phyloP scores from a whole-genome alignment of 2,888 invertebrate species.

The Agriopis aurantiaria region DNA sequence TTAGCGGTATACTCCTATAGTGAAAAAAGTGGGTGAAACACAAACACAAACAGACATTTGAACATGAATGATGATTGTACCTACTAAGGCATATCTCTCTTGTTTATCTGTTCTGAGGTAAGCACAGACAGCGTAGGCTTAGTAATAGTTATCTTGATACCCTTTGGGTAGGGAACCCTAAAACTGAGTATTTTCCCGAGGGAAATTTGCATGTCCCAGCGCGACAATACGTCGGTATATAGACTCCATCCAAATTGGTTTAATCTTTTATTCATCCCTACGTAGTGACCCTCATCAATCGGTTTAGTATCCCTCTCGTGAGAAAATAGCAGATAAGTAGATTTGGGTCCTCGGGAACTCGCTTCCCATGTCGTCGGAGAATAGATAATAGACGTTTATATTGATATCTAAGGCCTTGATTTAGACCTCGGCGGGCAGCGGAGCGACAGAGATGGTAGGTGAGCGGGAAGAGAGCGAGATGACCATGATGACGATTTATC shows the following conservation, averaged over 20 bases:
- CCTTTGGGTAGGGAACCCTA: too few relatives aligned
- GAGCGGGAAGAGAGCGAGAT: too few relatives aligned
- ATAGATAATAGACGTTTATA: background rate
- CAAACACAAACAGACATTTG: too few relatives aligned
- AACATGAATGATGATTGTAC: too few relatives aligned
- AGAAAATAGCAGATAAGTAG: constrained; percentile 14
- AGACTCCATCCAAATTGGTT: constrained; percentile 12
- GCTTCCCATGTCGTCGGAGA: background rate
- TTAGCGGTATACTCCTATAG: too few relatives aligned
- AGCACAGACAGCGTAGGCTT: too few relatives aligned
- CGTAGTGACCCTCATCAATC: constrained; percentile 20
- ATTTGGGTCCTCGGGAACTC: background rate
- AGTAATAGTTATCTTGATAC: too few relatives aligned
- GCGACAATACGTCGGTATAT: constrained; percentile 9
- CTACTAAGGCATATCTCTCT: too few relatives aligned
- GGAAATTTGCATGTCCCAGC: constrained; percentile 7
- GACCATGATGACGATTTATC: too few relatives aligned
- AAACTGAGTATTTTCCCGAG: constrained; percentile 2
- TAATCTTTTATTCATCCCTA: constrained; percentile 24
- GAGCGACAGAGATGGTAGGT: background rate
- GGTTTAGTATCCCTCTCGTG: constrained; percentile 11
- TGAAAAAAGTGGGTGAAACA: too few relatives aligned
- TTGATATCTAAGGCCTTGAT: background rate
- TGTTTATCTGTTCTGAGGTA: too few relatives aligned
- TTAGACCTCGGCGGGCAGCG: too few relatives aligned